These are phyloP conservation scores for Alces alces DNA, from an alignment of 2,113 vertebrate species.

Conservation along the genomic window DNA sequence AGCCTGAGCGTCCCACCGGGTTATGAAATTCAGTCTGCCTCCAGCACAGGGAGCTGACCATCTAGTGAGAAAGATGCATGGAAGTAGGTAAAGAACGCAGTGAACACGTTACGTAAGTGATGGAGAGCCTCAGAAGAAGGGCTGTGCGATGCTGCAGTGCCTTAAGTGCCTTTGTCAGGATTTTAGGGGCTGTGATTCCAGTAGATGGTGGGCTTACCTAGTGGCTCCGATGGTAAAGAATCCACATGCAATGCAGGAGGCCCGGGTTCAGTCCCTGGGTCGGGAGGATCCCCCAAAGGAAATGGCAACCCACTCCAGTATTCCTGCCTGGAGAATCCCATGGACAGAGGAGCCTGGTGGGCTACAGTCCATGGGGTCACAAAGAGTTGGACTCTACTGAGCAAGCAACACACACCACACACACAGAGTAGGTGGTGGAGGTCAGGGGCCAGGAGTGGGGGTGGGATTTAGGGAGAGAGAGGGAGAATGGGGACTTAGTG, in stretches of 20 bases:
- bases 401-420: neutral
- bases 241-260: neutral
- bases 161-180: neutral
- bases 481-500: neutral
- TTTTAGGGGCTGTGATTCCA: neutral
- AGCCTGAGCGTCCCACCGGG: too few species aligned
- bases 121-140: neutral
- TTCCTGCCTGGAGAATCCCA: neutral
- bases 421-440: neutral
- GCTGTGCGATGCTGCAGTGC: neutral
- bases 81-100: neutral
- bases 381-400: neutral
- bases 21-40: neutral
- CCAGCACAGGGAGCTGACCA: neutral
- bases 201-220: too few species aligned
- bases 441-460: neutral
- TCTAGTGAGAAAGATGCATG: neutral
- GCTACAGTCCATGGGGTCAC: neutral
- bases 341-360: neutral
- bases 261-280: neutral
- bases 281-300: neutral
- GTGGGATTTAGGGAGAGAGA: neutral
- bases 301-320: neutral
- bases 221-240: neutral
- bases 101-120: fast-evolving